phyloP scores from a whole-genome alignment of 2,888 invertebrate species.

The Bugulina stolonifera region DNA sequence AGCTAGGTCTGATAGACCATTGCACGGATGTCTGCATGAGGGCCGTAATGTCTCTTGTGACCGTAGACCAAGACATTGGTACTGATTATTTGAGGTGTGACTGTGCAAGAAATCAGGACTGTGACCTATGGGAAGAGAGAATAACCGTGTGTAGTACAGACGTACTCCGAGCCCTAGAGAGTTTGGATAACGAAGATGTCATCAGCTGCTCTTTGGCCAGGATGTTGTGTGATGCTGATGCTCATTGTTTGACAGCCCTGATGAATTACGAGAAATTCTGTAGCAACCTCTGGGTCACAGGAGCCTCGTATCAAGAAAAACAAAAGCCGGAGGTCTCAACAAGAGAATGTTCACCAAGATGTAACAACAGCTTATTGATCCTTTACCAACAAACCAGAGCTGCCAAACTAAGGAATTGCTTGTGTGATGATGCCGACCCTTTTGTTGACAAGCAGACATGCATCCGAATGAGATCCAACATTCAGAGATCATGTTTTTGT shows the following conservation, averaged over 20 bases:
- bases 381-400: slow-evolving; percentile 71
- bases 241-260: slow-evolving; percentile 70
- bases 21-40: slow-evolving; percentile 71
- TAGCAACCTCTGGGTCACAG: slow-evolving; percentile 53
- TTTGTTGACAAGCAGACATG: background rate
- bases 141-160: slow-evolving; percentile 70
- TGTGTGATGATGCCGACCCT: slow-evolving; percentile 67
- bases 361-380: slow-evolving; percentile 67
- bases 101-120: slow-evolving; percentile 64
- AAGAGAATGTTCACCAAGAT: slow-evolving; percentile 66
- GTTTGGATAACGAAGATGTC: slow-evolving; percentile 60
- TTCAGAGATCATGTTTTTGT: background rate
- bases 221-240: slow-evolving; percentile 73
- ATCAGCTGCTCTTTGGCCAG: slow-evolving; percentile 73
- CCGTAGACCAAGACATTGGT: slow-evolving; percentile 70
- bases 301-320: background rate
- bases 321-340: background rate
- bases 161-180: slow-evolving; percentile 60
- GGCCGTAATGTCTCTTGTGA: slow-evolving; percentile 71
- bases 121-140: slow-evolving; percentile 65
- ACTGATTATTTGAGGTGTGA: slow-evolving; percentile 64
- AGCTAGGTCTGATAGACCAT: slow-evolving; percentile 53
- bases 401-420: slow-evolving; percentile 68
- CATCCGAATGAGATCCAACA: slow-evolving; percentile 23
- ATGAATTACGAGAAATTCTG: slow-evolving; percentile 70